Evolutionary conservation across 1,140 invertebrate genomes (phyloP), one percentile per base, ranked within the genome.

Genomic region (Drosophila persimilis): DNA sequence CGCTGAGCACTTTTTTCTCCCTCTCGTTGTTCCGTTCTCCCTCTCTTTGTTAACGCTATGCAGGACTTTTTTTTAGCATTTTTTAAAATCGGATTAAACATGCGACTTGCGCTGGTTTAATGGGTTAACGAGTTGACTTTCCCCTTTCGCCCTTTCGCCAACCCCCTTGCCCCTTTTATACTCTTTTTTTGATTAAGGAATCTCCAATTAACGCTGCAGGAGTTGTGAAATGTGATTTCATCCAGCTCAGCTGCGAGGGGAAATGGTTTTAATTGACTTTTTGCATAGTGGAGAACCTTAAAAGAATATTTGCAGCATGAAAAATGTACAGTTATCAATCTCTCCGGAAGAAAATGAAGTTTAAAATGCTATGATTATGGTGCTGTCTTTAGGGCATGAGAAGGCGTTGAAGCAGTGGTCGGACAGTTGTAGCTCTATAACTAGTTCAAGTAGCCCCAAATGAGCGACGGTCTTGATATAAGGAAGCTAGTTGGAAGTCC

Each of bases 121-220:
- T 88, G 81, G 70, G 61, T 73, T 85, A 86, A 81, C 81, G 81
- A 85, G 69, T 81, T 73, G 61, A 60, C 69, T 77, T 76, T 51
- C 46, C 50, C 69, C 52, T n/a, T 60, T 73, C 54, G 22, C 46
- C 29, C 31, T 31, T 7, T 31, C 24, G 24, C 4, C 24, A 26
- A 39, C 56, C 45, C 45, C 51, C 54, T 52, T 52, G 5, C 29
- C 41, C 31, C 50, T 45, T 50, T 51, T 43, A 20, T 11, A 11
- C 43, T 44, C 53, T 78, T 61, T 59, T 59, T 72, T 66, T 22
- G 69, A 85, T 86, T 71, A 70, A 75, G 65, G 60, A 81, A 74
- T 88, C 74, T 62, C 72, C 78, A 88, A 86, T 86, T 81, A 86
- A 86, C 83, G 61, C 81, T 64, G 83, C 64, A 59, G 74, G 78